A percentile compares a stretch with the other conserved stretches of the same genome.
phyloP scores from a whole-genome alignment of 2,113 vertebrate species.

The Mixornis gularis region DNA sequence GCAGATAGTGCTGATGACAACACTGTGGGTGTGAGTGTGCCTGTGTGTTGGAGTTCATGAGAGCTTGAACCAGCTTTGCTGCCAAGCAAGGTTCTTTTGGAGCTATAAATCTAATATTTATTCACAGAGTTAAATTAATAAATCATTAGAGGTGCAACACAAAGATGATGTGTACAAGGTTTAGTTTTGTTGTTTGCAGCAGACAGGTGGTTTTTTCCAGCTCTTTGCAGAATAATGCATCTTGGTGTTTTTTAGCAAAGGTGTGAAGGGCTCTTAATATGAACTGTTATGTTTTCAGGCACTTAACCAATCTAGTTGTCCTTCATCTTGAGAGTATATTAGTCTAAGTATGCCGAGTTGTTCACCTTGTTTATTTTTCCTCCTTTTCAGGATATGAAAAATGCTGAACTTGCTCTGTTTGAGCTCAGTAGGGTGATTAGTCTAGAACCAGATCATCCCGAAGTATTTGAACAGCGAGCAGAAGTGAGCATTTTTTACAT shows the following conservation, averaged over 20 bases:
- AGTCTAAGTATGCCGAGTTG: background rate
- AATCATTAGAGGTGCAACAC: background rate
- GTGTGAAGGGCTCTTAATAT: background rate
- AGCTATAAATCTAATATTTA: background rate
- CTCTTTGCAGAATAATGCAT: background rate
- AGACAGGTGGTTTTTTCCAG: background rate
- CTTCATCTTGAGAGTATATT: background rate
- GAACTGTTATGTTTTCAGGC: background rate
- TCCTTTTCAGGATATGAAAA: slow-evolving; percentile 89
- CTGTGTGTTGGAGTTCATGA: background rate
- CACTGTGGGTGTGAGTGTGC: background rate
- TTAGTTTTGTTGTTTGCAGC: background rate
- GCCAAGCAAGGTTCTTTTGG: background rate
- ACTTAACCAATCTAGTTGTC: background rate
- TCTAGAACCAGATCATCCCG: slow-evolving; percentile 87
- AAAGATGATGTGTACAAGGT: background rate
- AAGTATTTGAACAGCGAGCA: slow-evolving; percentile 94
- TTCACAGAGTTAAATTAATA: background rate
- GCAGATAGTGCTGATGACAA: background rate
- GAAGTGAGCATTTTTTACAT: slow-evolving; percentile 76
- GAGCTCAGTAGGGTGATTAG: slow-evolving; percentile 91
- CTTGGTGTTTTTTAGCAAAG: background rate
- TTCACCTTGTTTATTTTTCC: slow-evolving; percentile 5
- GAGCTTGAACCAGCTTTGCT: background rate
- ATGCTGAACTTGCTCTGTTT: slow-evolving; percentile 91